A percentile compares a stretch with the other conserved stretches of the same genome.
These are phyloP conservation scores for Dromaius novaehollandiae DNA, from an alignment of 2,113 vertebrate species.

Conservation along the genomic window DNA sequence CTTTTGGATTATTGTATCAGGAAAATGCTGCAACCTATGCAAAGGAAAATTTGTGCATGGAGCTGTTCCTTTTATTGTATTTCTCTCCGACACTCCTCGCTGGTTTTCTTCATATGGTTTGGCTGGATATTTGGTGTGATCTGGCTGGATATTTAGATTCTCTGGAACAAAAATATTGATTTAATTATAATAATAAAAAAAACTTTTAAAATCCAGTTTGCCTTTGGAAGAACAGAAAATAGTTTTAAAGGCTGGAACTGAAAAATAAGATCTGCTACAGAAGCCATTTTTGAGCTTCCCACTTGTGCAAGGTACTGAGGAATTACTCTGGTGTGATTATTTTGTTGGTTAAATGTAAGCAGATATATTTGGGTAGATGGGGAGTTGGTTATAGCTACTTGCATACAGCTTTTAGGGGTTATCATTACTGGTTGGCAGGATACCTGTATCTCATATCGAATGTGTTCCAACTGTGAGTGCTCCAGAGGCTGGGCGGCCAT, in stretches of 20 bases:
- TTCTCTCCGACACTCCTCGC: not conserved
- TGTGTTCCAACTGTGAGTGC: not conserved
- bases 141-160: not conserved
- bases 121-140: not conserved
- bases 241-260: not conserved
- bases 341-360: conserved; percentile 17
- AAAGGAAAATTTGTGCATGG: not conserved
- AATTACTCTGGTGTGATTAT: not conserved
- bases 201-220: not conserved
- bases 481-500: not conserved
- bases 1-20: not conserved
- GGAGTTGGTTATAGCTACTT: not conserved
- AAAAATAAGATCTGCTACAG: not conserved
- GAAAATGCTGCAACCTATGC: not conserved
- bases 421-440: not conserved
- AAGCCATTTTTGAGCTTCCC: not conserved
- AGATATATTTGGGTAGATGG: not conserved
- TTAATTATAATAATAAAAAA: not conserved
- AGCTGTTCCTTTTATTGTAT: not conserved
- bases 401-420: not conserved
- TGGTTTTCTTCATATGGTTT: not conserved
- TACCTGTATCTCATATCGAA: not conserved
- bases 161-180: not conserved
- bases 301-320: not conserved
- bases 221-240: not conserved